Conservation (phyloP, 2,113 vertebrate genomes). For the Poeciliopsis retropinna region DNA sequence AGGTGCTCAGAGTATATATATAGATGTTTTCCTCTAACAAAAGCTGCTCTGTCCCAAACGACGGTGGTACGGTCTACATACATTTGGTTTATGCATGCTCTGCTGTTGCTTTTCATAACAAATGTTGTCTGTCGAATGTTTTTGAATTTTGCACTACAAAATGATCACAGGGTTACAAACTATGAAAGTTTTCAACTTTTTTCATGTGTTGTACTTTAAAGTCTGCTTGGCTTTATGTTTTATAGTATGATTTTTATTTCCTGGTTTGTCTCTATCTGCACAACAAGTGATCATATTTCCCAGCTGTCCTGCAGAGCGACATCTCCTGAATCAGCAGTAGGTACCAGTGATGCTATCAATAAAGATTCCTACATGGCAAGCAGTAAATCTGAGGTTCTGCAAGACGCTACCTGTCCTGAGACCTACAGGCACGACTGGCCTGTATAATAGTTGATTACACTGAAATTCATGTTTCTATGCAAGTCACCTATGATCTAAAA, state of each 20-base stretch:
- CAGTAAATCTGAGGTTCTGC: neutral
- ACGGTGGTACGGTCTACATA: too few species aligned
- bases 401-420: neutral
- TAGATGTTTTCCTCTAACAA: neutral
- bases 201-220: neutral
- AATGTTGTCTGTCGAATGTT: neutral
- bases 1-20: neutral
- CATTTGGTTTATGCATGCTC: too few species aligned
- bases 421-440: neutral
- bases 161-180: neutral
- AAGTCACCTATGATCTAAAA: neutral
- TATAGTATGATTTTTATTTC: neutral
- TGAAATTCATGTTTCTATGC: neutral
- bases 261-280: neutral
- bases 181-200: neutral
- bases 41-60: neutral
- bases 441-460: neutral
- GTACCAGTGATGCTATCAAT: neutral
- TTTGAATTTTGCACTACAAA: neutral
- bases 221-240: neutral
- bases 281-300: neutral
- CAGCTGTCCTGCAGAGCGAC: neutral
- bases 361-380: neutral
- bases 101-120: neutral
- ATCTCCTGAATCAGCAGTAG: neutral